Base-by-base conservation (phyloP, 1,140 invertebrate species). In the Tetranychus cinnabarinus region DNA sequence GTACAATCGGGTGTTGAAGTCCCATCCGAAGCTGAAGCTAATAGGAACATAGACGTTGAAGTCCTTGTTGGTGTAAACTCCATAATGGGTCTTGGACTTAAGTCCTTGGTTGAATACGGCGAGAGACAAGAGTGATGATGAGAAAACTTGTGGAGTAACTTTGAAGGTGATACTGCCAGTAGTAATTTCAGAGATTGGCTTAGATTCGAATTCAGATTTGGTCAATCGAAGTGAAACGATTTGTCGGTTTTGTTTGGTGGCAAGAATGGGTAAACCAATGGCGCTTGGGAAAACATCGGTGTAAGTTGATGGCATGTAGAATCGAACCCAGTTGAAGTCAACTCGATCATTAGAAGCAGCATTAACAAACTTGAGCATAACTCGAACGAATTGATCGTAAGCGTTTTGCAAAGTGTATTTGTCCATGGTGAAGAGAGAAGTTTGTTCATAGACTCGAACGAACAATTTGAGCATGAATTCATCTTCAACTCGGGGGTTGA, bases 391-490 rank as follows among this genome's bases (percentile, higher is more conserved):
- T 31, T n/a, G 34, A 35, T 65, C 56, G n/a, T 65, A 64, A 37
- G 63, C 57, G 3, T 4, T 8, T 31, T 65, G 54, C 5, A 65
- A 8, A 12, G 66, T 52, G 31, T 52, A 7, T 52, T 59, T 54
- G 54, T 67, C 66, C 4, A 63, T 45, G 7, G 63, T 61, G 52
- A 61, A 63, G 42, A 64, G 63, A 46, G 46, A 52, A 23, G 61
- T 62, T n/a, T 52, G 56, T n/a, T 67, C 65, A 55, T 66, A 67
- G 5, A 67, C 4, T 42, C 66, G 64, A 23, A 63, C 15, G 61
- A 62, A 67, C 7, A 67, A 5, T 31, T 59, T 61, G 33, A 60
- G 54, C 45, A 62, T 65, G 6, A 64, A 50, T 45, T 60, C 60
- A 7, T 64, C 64, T 37, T 63, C 63, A n/a, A 56, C 23, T 34